Base-by-base conservation (phyloP, 1,140 invertebrate species). In the Eciton burchellii region DNA sequence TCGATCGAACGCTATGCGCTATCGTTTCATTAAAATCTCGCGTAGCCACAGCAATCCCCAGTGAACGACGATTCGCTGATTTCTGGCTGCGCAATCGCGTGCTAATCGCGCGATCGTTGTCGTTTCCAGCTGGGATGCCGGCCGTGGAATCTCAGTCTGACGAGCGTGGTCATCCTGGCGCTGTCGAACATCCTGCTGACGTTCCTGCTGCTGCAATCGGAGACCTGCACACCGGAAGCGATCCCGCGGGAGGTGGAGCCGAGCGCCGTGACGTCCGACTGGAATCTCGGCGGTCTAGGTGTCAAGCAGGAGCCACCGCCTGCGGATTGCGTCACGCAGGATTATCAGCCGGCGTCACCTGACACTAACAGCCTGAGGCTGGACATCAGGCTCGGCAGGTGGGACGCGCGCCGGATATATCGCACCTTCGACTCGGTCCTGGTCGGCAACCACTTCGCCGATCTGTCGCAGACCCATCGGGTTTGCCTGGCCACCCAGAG, bases 401-500 rank as follows among this genome's bases (percentile, higher is more conserved):
- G 96, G 96, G 97, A 98, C 82, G 94, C 95, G 26, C 94, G 95
- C 8, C 94, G 96, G 4, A 90, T 96, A 6, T 97, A 96, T 89
- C 96, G 96, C 76, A 95, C 96, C 56, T 97, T 96, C 90, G 97
- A 98, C 88, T 96, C 96, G 85, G 95, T 96, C 0, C 89, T 96
- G 0, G 94, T 96, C 0, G 97, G 97, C 0, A 94, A 95, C 0
- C 91, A 94, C 76, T 97, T 95, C 84, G 89, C 93, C 3, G 93
- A 95, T 6, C 84, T 96, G 0, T 96, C 95, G 19, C 92, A 95
- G 3, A 92, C 94, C 2, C 95, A 95, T 72, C 93, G 93, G 26
- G 96, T 98, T 6, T 97, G 97, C 84, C 92, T 98, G 21, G 97
- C 97, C 0, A 98, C 97, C 0, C 97, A 98, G 90, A 96, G 96